A percentile compares a stretch with the other conserved stretches of the same genome.
Conservation (phyloP, 2,797 vertebrate genomes). For the Graptemys geographica region DNA sequence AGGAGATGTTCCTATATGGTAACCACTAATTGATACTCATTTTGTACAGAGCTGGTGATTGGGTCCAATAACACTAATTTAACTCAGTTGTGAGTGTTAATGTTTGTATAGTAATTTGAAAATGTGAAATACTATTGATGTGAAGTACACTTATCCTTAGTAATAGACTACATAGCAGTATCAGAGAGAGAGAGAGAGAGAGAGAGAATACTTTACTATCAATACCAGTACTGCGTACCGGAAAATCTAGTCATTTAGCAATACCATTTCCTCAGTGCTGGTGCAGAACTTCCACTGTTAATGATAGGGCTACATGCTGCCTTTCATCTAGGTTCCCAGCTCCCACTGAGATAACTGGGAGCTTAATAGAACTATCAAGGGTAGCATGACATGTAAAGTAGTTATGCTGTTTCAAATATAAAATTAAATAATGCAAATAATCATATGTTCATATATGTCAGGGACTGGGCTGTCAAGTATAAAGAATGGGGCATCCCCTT, state of each 20-base stretch:
- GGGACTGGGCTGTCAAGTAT: no score
- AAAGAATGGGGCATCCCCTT: not conserved
- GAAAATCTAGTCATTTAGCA: accelerated
- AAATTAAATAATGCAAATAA: not conserved
- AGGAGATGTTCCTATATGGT: not conserved
- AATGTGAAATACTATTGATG: not conserved
- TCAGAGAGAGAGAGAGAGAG: not conserved
- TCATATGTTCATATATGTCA: not conserved
- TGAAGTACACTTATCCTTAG: not conserved
- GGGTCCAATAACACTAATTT: not conserved
- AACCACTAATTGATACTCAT: not conserved
- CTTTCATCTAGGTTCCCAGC: not conserved
- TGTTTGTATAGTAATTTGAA: not conserved
- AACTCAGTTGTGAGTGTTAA: not conserved
- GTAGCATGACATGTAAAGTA: not conserved
- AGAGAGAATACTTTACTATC: not conserved
- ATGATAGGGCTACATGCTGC: not conserved
- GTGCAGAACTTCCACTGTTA: not conserved
- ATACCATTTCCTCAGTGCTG: not conserved
- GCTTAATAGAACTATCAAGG: not conserved
- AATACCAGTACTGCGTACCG: not conserved
- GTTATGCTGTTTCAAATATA: not conserved
- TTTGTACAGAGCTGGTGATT: not conserved
- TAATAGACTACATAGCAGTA: not conserved
- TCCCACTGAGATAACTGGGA: not conserved